These are phyloP conservation scores for Dromaius novaehollandiae DNA, from an alignment of 2,113 vertebrate genomes.

Conservation along the genomic window DNA sequence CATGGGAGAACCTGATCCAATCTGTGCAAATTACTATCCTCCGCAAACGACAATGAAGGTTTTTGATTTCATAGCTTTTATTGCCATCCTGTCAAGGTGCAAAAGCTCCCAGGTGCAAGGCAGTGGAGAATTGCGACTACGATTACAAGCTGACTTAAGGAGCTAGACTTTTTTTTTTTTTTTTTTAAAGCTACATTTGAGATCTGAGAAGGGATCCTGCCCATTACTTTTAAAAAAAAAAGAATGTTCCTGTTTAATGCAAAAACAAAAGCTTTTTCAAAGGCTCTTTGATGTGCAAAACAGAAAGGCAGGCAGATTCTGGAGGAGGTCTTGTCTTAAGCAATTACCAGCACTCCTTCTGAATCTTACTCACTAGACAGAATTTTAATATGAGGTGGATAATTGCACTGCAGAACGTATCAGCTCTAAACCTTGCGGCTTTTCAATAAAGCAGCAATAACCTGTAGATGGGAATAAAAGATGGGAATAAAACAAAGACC, in stretches of 20 bases:
- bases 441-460: slow-evolving; percentile 23
- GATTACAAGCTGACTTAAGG: not conserved
- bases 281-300: slow-evolving; percentile 49
- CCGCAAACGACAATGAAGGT: not conserved
- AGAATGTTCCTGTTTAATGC: not conserved
- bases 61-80: not conserved
- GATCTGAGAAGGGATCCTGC: not conserved
- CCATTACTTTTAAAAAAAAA: not conserved
- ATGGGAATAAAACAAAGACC: not conserved
- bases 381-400: not conserved
- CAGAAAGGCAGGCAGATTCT: slow-evolving; percentile 18
- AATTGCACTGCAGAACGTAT: not conserved
- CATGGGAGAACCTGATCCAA: not conserved
- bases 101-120: not conserved
- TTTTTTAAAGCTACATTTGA: not conserved
- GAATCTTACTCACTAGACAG: not conserved
- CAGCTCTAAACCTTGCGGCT: not conserved
- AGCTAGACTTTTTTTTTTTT: not conserved
- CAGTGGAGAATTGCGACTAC: not conserved
- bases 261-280: slow-evolving; percentile 51
- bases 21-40: not conserved
- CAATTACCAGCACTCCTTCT: not conserved
- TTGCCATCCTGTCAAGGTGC: not conserved
- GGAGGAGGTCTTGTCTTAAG: not conserved
- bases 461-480: not conserved